Base-by-base conservation (phyloP, 2,888 invertebrate species). In the Artemia sp. region DNA sequence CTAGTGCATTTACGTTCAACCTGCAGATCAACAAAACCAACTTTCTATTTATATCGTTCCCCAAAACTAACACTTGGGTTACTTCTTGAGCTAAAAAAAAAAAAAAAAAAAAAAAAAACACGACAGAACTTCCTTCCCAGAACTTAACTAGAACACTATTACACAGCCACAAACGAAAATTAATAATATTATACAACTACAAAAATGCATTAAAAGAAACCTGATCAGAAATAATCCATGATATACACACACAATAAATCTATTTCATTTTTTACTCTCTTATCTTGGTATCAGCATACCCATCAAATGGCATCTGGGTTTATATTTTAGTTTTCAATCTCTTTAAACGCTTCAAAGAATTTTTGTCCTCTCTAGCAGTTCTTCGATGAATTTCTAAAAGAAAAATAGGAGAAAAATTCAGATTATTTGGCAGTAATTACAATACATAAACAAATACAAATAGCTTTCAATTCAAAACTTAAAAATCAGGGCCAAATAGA, bases 311-410 rank as follows among this genome's bases (percentile, higher is more conserved):
- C 38, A 38, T 38, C 38, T 8, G 64, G n/a, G 24, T 58, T 58
- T 58, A 58, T 24, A 58, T 24, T 58, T n/a, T 10, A 19, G 9
- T 24, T 10, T n/a, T 58, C 11, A 58, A 58, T 11, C 64, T 19
- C 8, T 11, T 24, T 19, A 8, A n/a, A 58, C 8, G 24, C 52
- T 79, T 84, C 87, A 89, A 79, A 91, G 85, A 78, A 90, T 90
- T 81, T 90, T 90, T 78, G 90, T 90, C 80, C 89, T 88, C 79
- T 89, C 90, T 80, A 91, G 82, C 78, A 91, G 83, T 80, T 90
- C 90, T 78, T 89, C 89, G 79, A 90, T 89, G 81, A 91, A 91
- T 86, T 89, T 90, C 90, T 90, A 83, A 72, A 85, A 85, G 76
- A 76, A 77, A 76, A 74, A 76, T 72, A 72, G 72, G 68, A 70